These are phyloP conservation scores for Thunnus maccoyii DNA, from an alignment of 2,113 vertebrate genomes.

Conservation along the genomic window DNA sequence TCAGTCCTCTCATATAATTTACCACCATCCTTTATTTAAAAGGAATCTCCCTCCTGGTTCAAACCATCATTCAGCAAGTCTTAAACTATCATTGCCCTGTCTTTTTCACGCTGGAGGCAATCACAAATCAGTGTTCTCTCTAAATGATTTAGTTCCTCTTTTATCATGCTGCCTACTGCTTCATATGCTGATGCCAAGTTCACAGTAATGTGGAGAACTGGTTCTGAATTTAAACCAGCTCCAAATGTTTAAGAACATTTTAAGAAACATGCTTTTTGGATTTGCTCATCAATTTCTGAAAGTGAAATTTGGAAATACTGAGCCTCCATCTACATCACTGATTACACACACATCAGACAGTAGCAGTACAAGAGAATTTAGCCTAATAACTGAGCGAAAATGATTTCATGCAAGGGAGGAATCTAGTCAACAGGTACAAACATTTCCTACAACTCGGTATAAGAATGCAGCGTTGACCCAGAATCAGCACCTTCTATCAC, in stretches of 20 bases:
- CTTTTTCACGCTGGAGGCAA: constrained; percentile 54
- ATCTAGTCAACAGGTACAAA: no score
- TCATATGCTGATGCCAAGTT: constrained; percentile 15
- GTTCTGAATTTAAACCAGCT: constrained; percentile 9
- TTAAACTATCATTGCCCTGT: constrained; percentile 63
- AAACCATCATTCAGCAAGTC: constrained; percentile 66
- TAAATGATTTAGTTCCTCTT: constrained; percentile 60
- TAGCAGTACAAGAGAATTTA: no score
- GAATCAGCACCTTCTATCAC: no score
- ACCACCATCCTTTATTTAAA: constrained; percentile 65
- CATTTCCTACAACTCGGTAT: no score
- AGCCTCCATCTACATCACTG: no score
- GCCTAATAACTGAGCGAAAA: no score
- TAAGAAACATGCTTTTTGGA: background rate
- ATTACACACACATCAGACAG: no score
- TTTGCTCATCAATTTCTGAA: background rate
- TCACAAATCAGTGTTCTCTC: constrained; percentile 58
- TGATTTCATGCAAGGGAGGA: no score
- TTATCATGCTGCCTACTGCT: constrained; percentile 38
- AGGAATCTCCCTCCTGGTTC: constrained; percentile 61
- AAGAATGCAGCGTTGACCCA: no score
- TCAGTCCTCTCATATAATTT: constrained; percentile 55
- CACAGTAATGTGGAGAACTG: background rate
- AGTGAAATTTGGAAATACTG: background rate
- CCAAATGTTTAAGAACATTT: background rate